Base-by-base conservation (phyloP, 2,113 vertebrate species). In the Pyrgilauda ruficollis region DNA sequence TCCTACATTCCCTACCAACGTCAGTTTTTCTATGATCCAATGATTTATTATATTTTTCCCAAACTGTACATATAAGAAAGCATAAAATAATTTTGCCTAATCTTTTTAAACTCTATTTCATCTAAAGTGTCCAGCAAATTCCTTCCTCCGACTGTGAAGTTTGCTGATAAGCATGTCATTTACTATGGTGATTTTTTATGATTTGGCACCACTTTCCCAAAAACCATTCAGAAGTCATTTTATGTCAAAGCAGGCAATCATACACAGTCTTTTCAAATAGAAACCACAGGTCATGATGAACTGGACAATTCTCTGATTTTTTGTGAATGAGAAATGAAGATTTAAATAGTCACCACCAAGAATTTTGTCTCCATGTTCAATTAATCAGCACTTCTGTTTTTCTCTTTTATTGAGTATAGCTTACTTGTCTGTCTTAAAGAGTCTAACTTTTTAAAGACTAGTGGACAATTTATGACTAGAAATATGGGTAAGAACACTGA, bases 241-340 rank as follows among this genome's bases (percentile, higher is more conserved):
- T 59, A 47, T 79, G 84, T 89, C 62, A 79, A 72, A 89, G 53
- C 14, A 79, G 43, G 21, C 12, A 68, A 56, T 61, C 80, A 52
- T 33, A 67, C 43, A 41, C 30, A 41, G 50, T 52, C 24, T 70
- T 61, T 88, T 85, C 63, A 67, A 63, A 68, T 86, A 61, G 75
- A 95, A 95, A 88, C 44, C 83, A 90, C 44, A 55, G 82, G 90
- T 59, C 75, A 88, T 22, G 56, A 75, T 44, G 52, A 81, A 27
- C 64, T 86, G 52, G 50, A 39, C n/a, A 86, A 47, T 66, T 50
- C 62, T 89, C 23, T 81, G 21, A 59, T 49, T 90, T 83, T 83
- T 90, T 88, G 39, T 96, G 81, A 95, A 90, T 66, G 43, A 94
- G 80, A 96, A 92, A 83, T 62, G 11, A 89, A 89, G 61, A 70